Evolutionary conservation across 2,797 vertebrate species (phyloP), one percentile per base, ranked within the genome.

Genomic region (Typhlichthys subterraneus): DNA sequence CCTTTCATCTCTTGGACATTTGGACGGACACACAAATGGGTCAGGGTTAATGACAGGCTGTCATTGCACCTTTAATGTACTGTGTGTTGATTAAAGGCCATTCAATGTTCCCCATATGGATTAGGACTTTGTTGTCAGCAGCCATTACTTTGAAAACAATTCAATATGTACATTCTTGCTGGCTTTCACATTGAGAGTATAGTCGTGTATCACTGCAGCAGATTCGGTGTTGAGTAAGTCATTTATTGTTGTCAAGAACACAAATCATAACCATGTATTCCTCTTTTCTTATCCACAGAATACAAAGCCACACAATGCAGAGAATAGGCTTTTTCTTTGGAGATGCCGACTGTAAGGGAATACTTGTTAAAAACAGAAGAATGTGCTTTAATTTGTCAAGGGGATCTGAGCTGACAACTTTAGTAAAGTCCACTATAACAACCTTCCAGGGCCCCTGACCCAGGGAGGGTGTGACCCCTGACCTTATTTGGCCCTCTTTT

Each of bases 321-420:
- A 73, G 68, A 91, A 90, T 89, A 89, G 86, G 80, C 88, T 86
- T 91, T 91, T 90, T 74, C 65, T 71, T 69, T 19, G 12, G 64
- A 64, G 61, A 45, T 77, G 82, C 73, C 42, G 87, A 94, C 94
- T 94, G 94, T 96, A 95, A 95, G 87, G 90, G 91, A 95, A 94
- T 89, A 93, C 93, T 93, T 92, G 89, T 83, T 88, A 84, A 88
- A 90, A 86, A 85, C 63, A 75, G 73, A 90, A 96, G 95, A 96
- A 97, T 95, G 93, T 73, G 85, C 93, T 93, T 95, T 96, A 94
- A 97, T 97, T 96, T 96, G 94, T 96, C 94, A 94, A 83, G 79
- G 91, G 90, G 92, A 93, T 93, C 93, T 91, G 92, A 93, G 87
- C 93, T 94, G 94, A 95, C 95, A 96, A 94, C 93, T 94, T 96